Percentiles rank a stretch among this genome's conserved stretches.
phyloP scores from a whole-genome alignment of 2,888 invertebrate species.

The Folsomia manolachei region DNA sequence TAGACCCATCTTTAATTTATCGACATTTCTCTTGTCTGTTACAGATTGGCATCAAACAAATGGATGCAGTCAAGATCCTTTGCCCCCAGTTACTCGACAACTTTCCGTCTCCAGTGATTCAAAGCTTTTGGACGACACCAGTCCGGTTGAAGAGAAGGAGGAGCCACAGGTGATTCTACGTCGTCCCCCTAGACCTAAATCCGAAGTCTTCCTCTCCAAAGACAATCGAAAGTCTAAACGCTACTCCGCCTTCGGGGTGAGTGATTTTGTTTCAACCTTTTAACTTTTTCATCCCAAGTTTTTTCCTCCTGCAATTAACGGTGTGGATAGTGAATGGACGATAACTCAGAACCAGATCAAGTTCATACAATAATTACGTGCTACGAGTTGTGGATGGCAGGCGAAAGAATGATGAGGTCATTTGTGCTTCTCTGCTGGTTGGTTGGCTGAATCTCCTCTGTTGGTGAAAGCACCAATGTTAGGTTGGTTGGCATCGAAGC shows the following conservation, averaged over 20 bases:
- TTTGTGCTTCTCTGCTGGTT: constrained; percentile 1
- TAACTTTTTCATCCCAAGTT: too few species aligned
- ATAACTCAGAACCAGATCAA: not conserved
- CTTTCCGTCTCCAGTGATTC: constrained; percentile 89
- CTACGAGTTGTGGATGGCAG: not conserved
- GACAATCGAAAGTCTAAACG: constrained; percentile 79
- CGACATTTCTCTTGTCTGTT: not conserved
- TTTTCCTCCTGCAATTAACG: not conserved
- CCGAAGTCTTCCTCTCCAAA: constrained; percentile 86
- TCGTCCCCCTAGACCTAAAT: constrained; percentile 91
- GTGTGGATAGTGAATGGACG: not conserved
- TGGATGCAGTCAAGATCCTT: constrained; percentile 45
- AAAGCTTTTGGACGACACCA: constrained; percentile 75
- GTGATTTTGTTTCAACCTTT: constrained; percentile 53
- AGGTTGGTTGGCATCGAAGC: too few species aligned
- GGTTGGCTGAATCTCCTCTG: too few species aligned
- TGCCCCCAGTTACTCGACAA: constrained; percentile 69
- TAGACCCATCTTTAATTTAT: not conserved
- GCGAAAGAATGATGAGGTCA: constrained; percentile 15
- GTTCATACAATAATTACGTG: not conserved
- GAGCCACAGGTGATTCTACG: constrained; percentile 83
- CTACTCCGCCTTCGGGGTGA: constrained; percentile 95
- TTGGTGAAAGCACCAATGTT: not conserved
- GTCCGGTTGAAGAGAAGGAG: constrained; percentile 33
- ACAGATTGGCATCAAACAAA: constrained; percentile 50